phyloP scores from a whole-genome alignment of 2,113 vertebrate genomes.

The Ceyx cyanopectus region DNA sequence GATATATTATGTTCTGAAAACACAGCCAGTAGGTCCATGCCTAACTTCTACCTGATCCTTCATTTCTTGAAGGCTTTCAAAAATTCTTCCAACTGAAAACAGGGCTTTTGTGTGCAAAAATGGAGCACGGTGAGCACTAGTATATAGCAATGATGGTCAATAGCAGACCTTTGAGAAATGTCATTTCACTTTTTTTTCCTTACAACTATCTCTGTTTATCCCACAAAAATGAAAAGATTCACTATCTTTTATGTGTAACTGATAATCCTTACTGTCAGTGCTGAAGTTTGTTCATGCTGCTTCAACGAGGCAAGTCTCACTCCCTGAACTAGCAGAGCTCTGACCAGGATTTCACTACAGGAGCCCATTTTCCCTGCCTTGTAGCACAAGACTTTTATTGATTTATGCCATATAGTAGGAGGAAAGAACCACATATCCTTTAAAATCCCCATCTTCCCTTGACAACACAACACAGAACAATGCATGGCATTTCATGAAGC shows the following conservation, averaged over 20 bases:
- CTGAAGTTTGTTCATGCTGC: not conserved
- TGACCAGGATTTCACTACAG: not conserved
- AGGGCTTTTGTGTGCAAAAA: not conserved
- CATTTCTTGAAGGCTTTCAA: not conserved
- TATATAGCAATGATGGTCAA: not conserved
- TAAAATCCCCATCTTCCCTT: not conserved
- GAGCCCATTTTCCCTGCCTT: not conserved
- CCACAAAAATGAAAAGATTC: not conserved
- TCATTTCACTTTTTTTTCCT: not conserved
- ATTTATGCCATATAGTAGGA: not conserved
- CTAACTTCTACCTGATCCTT: not conserved
- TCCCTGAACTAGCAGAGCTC: not conserved
- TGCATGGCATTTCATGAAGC: not conserved
- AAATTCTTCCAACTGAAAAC: not conserved
- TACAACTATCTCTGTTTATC: not conserved
- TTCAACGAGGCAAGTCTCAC: too few relatives aligned
- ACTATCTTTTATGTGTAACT: not conserved
- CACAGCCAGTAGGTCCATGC: not conserved
- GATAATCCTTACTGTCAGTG: not conserved
- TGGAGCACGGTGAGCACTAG: not conserved
- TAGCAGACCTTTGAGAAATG: not conserved
- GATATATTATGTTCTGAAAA: not conserved
- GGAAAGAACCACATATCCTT: not conserved
- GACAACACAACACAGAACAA: not conserved
- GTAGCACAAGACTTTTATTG: not conserved